These are phyloP conservation scores for Synanthedon tipuliformis DNA, from an alignment of 2,888 invertebrate genomes.

Conservation along the genomic window DNA sequence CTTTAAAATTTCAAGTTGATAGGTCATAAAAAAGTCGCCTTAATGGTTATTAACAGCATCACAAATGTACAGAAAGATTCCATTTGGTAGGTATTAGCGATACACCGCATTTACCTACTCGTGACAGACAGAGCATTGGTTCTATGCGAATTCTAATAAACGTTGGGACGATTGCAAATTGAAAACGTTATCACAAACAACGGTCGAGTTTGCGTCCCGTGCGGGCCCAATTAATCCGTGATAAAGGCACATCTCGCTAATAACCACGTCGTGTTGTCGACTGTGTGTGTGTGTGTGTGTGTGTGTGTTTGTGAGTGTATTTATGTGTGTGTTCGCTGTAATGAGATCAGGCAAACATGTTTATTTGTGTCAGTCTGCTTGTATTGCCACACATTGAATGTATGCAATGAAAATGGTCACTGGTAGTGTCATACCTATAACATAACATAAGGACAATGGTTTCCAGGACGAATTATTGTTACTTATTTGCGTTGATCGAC, in stretches of 20 bases:
- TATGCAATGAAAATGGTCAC: not conserved
- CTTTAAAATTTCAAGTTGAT: too few species aligned
- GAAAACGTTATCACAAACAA: not conserved
- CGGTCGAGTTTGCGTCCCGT: not conserved
- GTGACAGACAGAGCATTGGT: too few species aligned
- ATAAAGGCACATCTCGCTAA: constrained; percentile 5
- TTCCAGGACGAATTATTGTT: not conserved
- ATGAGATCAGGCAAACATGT: constrained; percentile 27
- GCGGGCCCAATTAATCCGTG: constrained; percentile 1
- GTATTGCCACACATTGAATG: constrained; percentile 8
- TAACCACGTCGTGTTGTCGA: not conserved
- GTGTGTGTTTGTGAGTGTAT: not conserved
- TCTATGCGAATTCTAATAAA: not conserved
- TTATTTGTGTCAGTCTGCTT: constrained; percentile 26
- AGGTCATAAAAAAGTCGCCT: too few species aligned
- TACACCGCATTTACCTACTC: too few species aligned
- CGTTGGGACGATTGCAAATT: not conserved
- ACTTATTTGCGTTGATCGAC: too few species aligned
- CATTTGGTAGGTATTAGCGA: too few species aligned
- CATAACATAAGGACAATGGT: not conserved
- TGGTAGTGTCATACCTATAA: not conserved
- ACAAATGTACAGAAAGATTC: too few species aligned
- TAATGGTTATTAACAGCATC: too few species aligned
- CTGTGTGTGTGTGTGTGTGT: not conserved
- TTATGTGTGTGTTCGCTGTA: constrained; percentile 2